Percentiles rank a stretch among this genome's conserved stretches.
phyloP scores from a whole-genome alignment of 2,113 vertebrate species.

The Electrona antarctica region DNA sequence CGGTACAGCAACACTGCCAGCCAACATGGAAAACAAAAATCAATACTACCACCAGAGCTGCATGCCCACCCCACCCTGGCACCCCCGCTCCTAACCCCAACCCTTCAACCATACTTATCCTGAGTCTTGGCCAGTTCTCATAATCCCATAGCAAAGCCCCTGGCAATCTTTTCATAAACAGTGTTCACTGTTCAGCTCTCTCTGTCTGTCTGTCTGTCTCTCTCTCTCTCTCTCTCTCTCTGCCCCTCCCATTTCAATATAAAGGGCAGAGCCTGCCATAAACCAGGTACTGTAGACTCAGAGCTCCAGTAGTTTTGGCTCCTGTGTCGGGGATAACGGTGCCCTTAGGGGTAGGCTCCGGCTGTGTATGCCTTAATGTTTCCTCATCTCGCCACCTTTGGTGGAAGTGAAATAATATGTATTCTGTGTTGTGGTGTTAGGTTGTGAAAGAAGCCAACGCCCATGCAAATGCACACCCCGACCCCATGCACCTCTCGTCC shows the following conservation, averaged over 20 bases:
- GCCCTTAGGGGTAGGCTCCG: conserved; percentile 45
- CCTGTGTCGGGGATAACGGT: conserved; percentile 69
- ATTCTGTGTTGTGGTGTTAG: too few relatives aligned
- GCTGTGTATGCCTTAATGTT: conserved; percentile 55
- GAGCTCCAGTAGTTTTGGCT: conserved; percentile 65
- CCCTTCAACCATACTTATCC: conserved; percentile 34
- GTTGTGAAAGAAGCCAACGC: too few relatives aligned
- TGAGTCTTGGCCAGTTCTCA: conserved; percentile 61
- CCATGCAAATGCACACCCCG: too few relatives aligned
- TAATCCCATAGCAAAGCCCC: conserved; percentile 69
- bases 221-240: conserved; percentile 1
- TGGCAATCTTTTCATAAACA: conserved; percentile 57
- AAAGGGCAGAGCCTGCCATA: conserved; percentile 45
- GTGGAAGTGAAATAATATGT: conserved; percentile 28
- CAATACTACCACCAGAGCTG: conserved; percentile 34
- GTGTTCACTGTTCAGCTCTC: conserved; percentile 30
- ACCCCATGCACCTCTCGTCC: background rate
- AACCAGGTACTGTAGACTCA: conserved; percentile 59
- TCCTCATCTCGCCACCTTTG: conserved; percentile 64
- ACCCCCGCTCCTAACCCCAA: background rate
- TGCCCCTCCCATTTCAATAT: conserved; percentile 58
- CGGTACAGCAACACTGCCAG: conserved; percentile 42
- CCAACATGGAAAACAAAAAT: conserved; percentile 36
- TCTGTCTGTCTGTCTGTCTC: too few relatives aligned
- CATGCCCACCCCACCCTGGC: conserved; percentile 35